Conservation (phyloP, 64 coral and sea anemone genomes). For the Exaiptasia diaphana region DNA sequence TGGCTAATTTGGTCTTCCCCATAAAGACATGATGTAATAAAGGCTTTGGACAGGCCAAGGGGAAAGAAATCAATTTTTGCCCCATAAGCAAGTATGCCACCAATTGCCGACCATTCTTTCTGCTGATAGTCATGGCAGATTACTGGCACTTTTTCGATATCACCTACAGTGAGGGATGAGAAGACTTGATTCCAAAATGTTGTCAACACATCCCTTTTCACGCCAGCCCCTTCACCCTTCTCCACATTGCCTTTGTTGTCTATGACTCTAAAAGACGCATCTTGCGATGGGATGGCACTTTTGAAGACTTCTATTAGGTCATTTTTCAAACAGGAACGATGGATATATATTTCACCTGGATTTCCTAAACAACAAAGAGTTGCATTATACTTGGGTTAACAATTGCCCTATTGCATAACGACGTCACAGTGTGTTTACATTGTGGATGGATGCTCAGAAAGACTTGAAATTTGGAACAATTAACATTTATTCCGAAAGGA, state of each 20-base stretch:
- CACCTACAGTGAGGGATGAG: not conserved
- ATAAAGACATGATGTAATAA: constrained; percentile 49
- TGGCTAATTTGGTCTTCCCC: not conserved
- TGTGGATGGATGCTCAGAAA: too few relatives aligned
- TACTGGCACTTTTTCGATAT: constrained; percentile 43
- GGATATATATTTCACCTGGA: too few relatives aligned
- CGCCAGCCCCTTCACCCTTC: not conserved
- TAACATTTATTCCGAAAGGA: too few relatives aligned
- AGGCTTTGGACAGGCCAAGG: constrained; percentile 28
- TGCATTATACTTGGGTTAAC: too few relatives aligned
- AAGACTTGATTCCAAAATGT: not conserved
- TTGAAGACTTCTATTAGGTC: too few relatives aligned
- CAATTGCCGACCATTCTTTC: constrained; percentile 47
- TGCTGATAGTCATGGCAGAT: constrained; percentile 27
- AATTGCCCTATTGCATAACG: too few relatives aligned
- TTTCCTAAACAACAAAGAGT: too few relatives aligned
- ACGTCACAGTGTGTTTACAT: too few relatives aligned
- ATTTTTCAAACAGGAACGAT: too few relatives aligned
- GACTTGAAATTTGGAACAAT: too few relatives aligned
- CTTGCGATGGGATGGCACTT: not conserved
- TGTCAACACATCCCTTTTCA: not conserved
- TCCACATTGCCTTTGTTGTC: not conserved
- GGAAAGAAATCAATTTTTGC: constrained; percentile 50
- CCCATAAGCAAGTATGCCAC: constrained; percentile 53
- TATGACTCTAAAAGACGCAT: not conserved